phyloP scores from a whole-genome alignment of 1,140 invertebrate species.

The Drosophila lowei region DNA sequence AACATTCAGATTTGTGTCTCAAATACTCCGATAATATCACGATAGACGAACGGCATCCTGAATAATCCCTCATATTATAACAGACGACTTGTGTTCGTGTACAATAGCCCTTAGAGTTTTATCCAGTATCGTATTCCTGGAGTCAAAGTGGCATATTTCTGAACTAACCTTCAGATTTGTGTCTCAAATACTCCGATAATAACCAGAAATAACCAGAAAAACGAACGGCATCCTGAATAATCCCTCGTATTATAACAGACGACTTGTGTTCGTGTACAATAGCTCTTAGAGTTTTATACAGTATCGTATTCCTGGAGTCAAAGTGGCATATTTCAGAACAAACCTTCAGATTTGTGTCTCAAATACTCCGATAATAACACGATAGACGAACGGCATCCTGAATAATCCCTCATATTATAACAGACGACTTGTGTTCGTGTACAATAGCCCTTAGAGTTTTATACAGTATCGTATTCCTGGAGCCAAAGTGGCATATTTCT shows the following conservation, averaged over 20 bases:
- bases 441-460: slow-evolving; percentile 9
- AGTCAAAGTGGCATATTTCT: slow-evolving; percentile 63
- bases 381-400: slow-evolving; percentile 47
- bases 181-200: slow-evolving; percentile 67
- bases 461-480: slow-evolving; percentile 7
- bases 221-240: slow-evolving; percentile 54
- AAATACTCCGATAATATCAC: slow-evolving; percentile 20
- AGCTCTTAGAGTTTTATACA: not conserved
- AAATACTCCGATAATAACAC: slow-evolving; percentile 50
- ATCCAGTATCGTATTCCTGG: not conserved
- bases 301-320: slow-evolving; percentile 25
- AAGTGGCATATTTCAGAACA: slow-evolving; percentile 52
- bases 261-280: slow-evolving; percentile 44
- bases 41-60: slow-evolving; percentile 35
- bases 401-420: slow-evolving; percentile 29
- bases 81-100: slow-evolving; percentile 13
- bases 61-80: slow-evolving; percentile 1
- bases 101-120: slow-evolving; percentile 3
- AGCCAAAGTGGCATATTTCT: slow-evolving; percentile 59
- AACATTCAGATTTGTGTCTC: slow-evolving; percentile 21
- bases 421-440: slow-evolving; percentile 48
- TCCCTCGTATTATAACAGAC: slow-evolving; percentile 34
- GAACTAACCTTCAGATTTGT: slow-evolving; percentile 13
- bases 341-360: slow-evolving; percentile 40
- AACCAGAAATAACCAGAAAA: not conserved